Evolutionary conservation across 2,888 invertebrate species (phyloP).

Genomic region (Papilio protenor): DNA sequence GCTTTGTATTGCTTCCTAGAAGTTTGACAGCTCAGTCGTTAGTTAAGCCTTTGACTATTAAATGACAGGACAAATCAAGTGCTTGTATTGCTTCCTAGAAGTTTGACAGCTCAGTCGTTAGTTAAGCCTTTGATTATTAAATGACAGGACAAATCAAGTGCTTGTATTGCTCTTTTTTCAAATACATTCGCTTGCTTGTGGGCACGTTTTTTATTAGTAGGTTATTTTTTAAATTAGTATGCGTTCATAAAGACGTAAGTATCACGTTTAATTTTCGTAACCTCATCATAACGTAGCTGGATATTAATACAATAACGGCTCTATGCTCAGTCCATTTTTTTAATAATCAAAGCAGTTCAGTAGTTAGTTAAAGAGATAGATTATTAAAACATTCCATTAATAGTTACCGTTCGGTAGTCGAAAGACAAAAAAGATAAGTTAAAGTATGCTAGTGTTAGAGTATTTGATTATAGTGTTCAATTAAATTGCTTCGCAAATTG

Average conservation of each 20-base stretch:
- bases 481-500: slow-evolving; percentile 26
- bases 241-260: neutral
- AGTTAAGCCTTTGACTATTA: slow-evolving; percentile 58
- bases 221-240: neutral
- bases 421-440: slow-evolving; percentile 39
- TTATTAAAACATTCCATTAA: slow-evolving; percentile 63
- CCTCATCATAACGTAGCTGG: no score
- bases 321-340: neutral
- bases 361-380: slow-evolving; percentile 71
- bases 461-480: slow-evolving; percentile 29
- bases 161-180: slow-evolving; percentile 43
- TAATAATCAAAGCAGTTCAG: slow-evolving; percentile 55
- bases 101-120: slow-evolving; percentile 77
- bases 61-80: neutral
- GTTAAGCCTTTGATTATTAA: slow-evolving; percentile 55
- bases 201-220: no score
- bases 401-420: slow-evolving; percentile 52
- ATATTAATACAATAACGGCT: neutral
- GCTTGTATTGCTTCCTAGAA: slow-evolving; percentile 62
- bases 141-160: neutral
- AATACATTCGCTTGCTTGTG: neutral
- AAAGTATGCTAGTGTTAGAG: slow-evolving; percentile 18
- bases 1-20: slow-evolving; percentile 73
- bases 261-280: no score
- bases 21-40: slow-evolving; percentile 76